phyloP scores from a whole-genome alignment of 2,888 invertebrate species.

The Archips xylosteana region DNA sequence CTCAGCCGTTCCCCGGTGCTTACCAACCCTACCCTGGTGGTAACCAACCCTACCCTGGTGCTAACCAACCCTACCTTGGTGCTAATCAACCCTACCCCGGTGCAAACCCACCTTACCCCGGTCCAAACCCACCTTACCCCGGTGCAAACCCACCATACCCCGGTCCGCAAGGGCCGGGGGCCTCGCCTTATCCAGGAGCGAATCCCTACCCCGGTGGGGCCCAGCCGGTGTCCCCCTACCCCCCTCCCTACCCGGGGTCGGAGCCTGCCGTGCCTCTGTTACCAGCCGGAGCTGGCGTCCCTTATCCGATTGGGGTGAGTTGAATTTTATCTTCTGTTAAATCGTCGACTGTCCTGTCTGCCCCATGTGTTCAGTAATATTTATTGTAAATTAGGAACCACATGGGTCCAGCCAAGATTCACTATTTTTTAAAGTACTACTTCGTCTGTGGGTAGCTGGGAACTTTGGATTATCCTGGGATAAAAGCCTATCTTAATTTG shows the following conservation, averaged over 20 bases:
- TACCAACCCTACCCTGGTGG: constrained; percentile 34
- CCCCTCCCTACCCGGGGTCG: constrained; percentile 43
- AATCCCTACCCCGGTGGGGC: constrained; percentile 19
- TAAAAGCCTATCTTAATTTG: no score
- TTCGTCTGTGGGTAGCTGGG: no score
- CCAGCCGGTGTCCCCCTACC: constrained; percentile 27
- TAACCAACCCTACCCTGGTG: constrained; percentile 49
- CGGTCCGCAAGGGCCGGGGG: not conserved
- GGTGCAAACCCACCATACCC: constrained; percentile 45
- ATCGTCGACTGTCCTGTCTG: no score
- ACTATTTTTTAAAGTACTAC: no score
- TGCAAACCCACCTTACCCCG: constrained; percentile 49
- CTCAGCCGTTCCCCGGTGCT: constrained; percentile 49
- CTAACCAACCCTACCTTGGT: constrained; percentile 46
- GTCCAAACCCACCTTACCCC: constrained; percentile 45
- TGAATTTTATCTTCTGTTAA: not conserved
- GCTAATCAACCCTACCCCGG: constrained; percentile 45
- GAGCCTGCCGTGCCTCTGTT: constrained; percentile 51
- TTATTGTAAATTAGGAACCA: no score
- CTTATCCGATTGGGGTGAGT: constrained; percentile 56
- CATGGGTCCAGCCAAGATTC: no score
- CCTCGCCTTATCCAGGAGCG: constrained; percentile 17
- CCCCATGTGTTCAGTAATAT: no score
- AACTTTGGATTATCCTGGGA: no score
- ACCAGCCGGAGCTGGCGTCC: constrained; percentile 55